Evolutionary conservation across 2,113 vertebrate genomes (phyloP).

Genomic region (Ceuthmochares aereus): DNA sequence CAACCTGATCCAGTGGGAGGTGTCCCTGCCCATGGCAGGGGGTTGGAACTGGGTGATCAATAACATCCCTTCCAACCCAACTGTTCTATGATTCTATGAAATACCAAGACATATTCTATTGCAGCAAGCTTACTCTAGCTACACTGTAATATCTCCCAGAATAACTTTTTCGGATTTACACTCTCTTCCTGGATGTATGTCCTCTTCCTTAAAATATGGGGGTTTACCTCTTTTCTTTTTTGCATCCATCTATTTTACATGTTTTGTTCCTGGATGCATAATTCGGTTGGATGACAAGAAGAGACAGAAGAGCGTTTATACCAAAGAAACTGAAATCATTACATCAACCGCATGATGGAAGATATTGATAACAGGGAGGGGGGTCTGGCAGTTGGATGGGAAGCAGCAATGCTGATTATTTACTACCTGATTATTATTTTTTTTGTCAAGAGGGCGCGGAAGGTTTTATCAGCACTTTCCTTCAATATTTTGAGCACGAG

Average conservation of each 20-base stretch:
- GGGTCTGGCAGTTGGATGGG: not conserved
- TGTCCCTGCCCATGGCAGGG: too few species aligned
- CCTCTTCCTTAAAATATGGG: not conserved
- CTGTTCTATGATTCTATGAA: not conserved
- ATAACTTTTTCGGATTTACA: not conserved
- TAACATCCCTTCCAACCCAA: too few species aligned
- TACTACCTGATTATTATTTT: not conserved
- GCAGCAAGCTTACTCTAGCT: not conserved
- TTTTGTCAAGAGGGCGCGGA: not conserved
- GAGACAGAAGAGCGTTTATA: not conserved
- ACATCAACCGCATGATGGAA: not conserved
- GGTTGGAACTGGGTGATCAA: too few species aligned
- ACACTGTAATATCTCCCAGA: not conserved
- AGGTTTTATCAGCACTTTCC: not conserved
- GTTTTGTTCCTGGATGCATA: not conserved
- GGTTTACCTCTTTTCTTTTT: not conserved
- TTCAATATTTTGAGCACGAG: not conserved
- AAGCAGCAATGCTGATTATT: not conserved
- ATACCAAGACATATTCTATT: not conserved
- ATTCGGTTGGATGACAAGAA: not conserved
- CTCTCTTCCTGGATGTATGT: not conserved
- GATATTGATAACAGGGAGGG: not conserved
- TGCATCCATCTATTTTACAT: not conserved
- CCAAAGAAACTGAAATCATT: not conserved
- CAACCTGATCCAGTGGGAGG: too few species aligned